A percentile compares a stretch with the other conserved stretches of the same genome.
Conservation (phyloP, 2,797 vertebrate genomes). For the Fratercula arctica region DNA sequence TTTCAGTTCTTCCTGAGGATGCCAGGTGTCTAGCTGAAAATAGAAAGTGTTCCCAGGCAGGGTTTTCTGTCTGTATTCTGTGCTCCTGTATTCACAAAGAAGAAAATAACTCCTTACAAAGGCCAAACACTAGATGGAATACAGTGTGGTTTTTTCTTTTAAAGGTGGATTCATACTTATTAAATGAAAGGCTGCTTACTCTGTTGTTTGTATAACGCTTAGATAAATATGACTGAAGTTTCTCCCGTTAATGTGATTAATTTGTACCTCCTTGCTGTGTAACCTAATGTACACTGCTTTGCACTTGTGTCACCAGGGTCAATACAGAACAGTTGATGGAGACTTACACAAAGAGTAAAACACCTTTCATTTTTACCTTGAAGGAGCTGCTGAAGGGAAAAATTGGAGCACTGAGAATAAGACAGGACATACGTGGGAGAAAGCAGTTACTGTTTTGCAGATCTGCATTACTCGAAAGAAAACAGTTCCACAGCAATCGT, state of each 20-base stretch:
- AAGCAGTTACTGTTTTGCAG: not conserved
- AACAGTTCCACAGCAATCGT: not conserved
- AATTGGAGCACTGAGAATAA: not conserved
- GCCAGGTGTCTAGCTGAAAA: constrained; percentile 47
- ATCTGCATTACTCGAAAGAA: not conserved
- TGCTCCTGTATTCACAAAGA: not conserved
- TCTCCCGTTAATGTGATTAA: not conserved
- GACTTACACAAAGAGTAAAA: not conserved
- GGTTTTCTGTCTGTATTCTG: not conserved
- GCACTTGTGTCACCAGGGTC: not conserved
- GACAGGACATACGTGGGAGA: not conserved
- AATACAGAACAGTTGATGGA: not conserved
- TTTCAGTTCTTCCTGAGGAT: constrained; percentile 9
- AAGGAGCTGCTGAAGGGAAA: not conserved
- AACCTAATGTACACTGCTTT: not conserved
- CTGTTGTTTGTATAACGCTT: not conserved
- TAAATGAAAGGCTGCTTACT: not conserved
- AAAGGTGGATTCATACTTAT: not conserved
- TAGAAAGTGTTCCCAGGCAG: constrained; percentile 8
- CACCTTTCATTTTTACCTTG: not conserved
- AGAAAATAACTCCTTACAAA: not conserved
- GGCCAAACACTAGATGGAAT: not conserved
- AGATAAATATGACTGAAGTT: not conserved
- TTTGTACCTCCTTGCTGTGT: not conserved
- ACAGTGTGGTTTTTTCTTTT: not conserved